Percentiles rank a stretch among this genome's conserved stretches.
These are phyloP conservation scores for Kryptopterus vitreolus DNA, from an alignment of 2,797 vertebrate genomes.

Conservation along the genomic window DNA sequence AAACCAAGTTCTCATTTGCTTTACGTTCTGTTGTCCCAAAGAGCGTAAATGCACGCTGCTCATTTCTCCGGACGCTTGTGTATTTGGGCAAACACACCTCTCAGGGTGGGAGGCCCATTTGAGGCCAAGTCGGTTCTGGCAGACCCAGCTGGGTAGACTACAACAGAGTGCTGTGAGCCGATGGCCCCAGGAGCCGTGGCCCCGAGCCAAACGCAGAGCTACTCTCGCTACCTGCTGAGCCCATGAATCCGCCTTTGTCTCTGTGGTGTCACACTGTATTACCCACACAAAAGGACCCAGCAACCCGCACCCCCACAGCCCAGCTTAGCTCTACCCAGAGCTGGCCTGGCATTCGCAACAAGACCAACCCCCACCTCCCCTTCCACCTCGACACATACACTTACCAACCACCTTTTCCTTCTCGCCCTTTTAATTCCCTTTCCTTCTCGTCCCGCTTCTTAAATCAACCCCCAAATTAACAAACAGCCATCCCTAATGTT, in stretches of 20 bases:
- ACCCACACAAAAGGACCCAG: conserved; percentile 81
- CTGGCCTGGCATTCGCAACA: conserved; percentile 90
- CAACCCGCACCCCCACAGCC: conserved; percentile 75
- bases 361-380: conserved; percentile 56
- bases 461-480: conserved; percentile 43
- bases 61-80: conserved; percentile 44
- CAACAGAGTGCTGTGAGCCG: conserved; percentile 75
- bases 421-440: conserved; percentile 33
- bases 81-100: conserved; percentile 62
- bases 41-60: conserved; percentile 42
- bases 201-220: conserved; percentile 80
- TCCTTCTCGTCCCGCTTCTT: conserved; percentile 28
- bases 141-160: conserved; percentile 66
- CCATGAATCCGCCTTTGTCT: conserved; percentile 98
- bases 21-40: conserved; percentile 40
- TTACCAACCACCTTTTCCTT: conserved; percentile 48
- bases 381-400: conserved; percentile 43
- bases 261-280: conserved; percentile 97
- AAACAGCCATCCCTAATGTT: conserved; percentile 30
- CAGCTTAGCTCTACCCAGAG: conserved; percentile 77
- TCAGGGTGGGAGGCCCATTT: conserved; percentile 57
- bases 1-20: neutral
- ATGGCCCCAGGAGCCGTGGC: conserved; percentile 74
- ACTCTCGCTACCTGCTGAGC: conserved; percentile 97
- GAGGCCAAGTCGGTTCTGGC: conserved; percentile 68